These are phyloP conservation scores for Meloidogyne chitwoodi DNA, from an alignment of 1,140 invertebrate species.

Conservation along the genomic window DNA sequence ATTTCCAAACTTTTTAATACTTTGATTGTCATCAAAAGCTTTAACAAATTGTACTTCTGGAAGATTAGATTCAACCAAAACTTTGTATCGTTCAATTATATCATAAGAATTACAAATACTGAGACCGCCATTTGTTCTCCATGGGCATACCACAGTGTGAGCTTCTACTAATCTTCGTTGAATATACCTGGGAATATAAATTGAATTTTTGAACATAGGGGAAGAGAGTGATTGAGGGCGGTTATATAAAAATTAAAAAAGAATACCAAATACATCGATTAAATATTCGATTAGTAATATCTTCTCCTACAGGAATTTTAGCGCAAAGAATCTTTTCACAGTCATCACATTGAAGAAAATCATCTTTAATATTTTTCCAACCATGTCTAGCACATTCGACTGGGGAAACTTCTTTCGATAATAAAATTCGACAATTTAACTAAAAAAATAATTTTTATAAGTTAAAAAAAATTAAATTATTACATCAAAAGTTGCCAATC, in stretches of 20 bases:
- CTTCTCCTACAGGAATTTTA: conserved; percentile 17
- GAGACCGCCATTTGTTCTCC: conserved; percentile 20
- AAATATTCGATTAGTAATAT: conserved; percentile 4
- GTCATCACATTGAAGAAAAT: conserved; percentile 22
- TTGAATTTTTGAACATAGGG: not conserved
- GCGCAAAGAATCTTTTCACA: conserved; percentile 16
- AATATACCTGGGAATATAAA: not conserved
- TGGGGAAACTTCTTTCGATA: conserved; percentile 18
- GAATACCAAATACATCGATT: conserved; percentile 17
- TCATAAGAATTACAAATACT: conserved; percentile 6
- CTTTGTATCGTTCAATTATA: conserved; percentile 18
- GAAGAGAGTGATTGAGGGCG: too few relatives aligned
- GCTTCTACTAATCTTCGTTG: conserved; percentile 24
- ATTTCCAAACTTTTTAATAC: conserved; percentile 13
- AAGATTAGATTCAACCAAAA: conserved; percentile 4
- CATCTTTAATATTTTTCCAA: conserved; percentile 19
- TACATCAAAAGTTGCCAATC: conserved; percentile 16
- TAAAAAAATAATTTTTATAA: not conserved
- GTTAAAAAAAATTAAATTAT: not conserved
- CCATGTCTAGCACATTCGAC: conserved; percentile 20
- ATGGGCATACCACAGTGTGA: conserved; percentile 21
- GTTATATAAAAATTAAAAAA: not conserved
- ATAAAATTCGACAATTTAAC: conserved; percentile 8
- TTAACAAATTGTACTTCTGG: conserved; percentile 15
- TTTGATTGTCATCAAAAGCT: conserved; percentile 10